Base-by-base conservation (phyloP, 2,113 vertebrate species). In the Lanius collurio region DNA sequence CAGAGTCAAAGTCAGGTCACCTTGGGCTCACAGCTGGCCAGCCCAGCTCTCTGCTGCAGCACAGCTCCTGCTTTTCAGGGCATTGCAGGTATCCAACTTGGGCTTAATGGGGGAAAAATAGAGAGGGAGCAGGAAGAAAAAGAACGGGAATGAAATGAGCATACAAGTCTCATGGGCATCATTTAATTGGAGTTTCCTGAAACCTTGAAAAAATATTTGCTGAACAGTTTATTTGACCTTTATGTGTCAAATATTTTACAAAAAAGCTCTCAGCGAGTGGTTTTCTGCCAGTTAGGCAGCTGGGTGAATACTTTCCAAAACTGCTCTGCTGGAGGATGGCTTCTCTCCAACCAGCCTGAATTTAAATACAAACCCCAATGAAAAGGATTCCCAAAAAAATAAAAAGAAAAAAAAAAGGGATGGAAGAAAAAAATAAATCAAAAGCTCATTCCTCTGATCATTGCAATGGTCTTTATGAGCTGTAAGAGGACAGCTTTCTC, bases 151-250 rank as follows among this genome's bases (percentile, higher is more conserved):
- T 93, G 68, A 95, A 95, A 95, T 49, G 76, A 89, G 88, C 73
- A 27, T 42, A 31, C 11, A 31, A 33, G 13, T 94, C 94, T 90
- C 64, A 1, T 90, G 88, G 83, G 85, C 73, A 80, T 81, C 71
- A 70, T 90, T 96, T 95, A 94, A 96, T 93, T 88, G 77, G 90
- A 96, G 56, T 62, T 95, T 88, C 92, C 68, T 83, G 85, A 94
- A 96, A 93, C 76, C 90, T 90, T 92, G 93, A 94, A 94, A 95
- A 96, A 95, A 86, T 95, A 96, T 96, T 96, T 96, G 93, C 93
- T 86, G 95, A 93, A 81, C 88, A 90, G 83, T 97, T 96, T 94
- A 80, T 93, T 94, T 93, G 92, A 95, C 95, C 90, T 92, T 93
- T 90, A 27, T 68, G 87, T 87, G 79, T 95, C 95, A 88, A 94